These are phyloP conservation scores for Parelbella ahira DNA, from an alignment of 2,888 invertebrate species.

Conservation along the genomic window DNA sequence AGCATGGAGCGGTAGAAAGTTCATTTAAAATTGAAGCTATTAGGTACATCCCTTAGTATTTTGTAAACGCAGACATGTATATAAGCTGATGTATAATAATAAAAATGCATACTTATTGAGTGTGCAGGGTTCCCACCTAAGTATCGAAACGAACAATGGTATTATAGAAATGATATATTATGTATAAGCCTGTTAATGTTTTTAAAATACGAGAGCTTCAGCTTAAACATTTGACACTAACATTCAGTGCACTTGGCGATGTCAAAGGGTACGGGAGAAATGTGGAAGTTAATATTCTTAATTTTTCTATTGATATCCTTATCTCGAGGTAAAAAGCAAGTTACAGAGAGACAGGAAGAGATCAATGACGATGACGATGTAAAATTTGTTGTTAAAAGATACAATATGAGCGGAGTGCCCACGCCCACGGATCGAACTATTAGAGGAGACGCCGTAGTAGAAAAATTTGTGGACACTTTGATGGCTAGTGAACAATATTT, in stretches of 20 bases:
- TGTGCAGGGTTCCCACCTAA: conserved; percentile 6
- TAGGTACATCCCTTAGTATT: too few species aligned
- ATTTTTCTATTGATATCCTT: conserved; percentile 3
- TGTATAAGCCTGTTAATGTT: conserved; percentile 17
- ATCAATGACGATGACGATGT: conserved; percentile 10
- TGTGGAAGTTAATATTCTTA: conserved; percentile 20
- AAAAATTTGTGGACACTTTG: conserved; percentile 62
- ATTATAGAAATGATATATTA: conserved; percentile 4
- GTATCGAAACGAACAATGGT: conserved; percentile 5
- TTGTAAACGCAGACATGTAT: too few species aligned
- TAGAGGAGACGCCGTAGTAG: conserved; percentile 47
- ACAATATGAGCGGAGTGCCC: conserved; percentile 26
- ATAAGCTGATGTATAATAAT: too few species aligned
- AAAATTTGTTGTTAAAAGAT: conserved; percentile 7
- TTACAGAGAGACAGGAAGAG: conserved; percentile 8
- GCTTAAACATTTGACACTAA: conserved; percentile 25
- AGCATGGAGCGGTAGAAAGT: too few species aligned
- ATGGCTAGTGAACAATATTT: conserved; percentile 60
- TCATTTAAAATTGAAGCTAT: too few species aligned
- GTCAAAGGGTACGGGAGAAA: conserved; percentile 4
- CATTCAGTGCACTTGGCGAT: conserved; percentile 8
- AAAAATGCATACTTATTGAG: too few species aligned
- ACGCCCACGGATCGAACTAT: conserved; percentile 31
- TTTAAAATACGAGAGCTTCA: conserved; percentile 29
- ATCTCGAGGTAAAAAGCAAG: conserved; percentile 4